Conservation (phyloP, 2,888 invertebrate genomes). For the Pandemis cinnamomeana region DNA sequence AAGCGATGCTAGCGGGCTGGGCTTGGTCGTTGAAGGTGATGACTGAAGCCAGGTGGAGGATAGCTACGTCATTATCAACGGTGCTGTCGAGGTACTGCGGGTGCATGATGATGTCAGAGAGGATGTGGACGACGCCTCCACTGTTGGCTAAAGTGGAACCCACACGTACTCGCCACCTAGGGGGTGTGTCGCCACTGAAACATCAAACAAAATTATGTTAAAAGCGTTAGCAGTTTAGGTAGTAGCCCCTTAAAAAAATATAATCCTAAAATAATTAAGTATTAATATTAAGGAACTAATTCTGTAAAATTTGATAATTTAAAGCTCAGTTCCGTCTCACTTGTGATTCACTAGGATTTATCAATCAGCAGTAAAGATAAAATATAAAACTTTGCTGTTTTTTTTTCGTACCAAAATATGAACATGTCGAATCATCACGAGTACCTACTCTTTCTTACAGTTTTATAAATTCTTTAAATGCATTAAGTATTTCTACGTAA, state of each 20-base stretch:
- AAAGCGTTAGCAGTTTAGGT: too few relatives aligned
- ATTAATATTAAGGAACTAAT: not conserved
- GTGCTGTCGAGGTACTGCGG: conserved; percentile 10
- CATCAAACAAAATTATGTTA: not conserved
- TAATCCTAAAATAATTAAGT: too few relatives aligned
- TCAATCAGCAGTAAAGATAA: not conserved
- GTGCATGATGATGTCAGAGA: conserved; percentile 19
- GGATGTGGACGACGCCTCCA: conserved; percentile 36
- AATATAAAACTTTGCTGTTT: not conserved
- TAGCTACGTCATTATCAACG: conserved; percentile 32
- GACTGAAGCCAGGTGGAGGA: conserved; percentile 20
- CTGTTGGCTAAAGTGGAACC: conserved; percentile 42
- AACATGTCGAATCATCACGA: too few relatives aligned
- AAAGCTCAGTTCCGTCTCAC: not conserved
- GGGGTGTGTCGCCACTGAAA: conserved; percentile 47
- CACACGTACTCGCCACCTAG: conserved; percentile 48
- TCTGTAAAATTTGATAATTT: not conserved
- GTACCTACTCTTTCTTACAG: too few relatives aligned
- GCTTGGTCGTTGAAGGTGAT: conserved; percentile 39
- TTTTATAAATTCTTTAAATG: too few relatives aligned
- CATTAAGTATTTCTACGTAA: too few relatives aligned
- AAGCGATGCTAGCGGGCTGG: conserved; percentile 49
- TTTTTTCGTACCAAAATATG: too few relatives aligned
- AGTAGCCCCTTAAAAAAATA: too few relatives aligned
- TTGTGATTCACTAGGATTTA: conserved; percentile 2